A percentile compares a stretch with the other conserved stretches of the same genome.
Conservation (phyloP, 2,113 vertebrate genomes). For the Indicator maculatus region DNA sequence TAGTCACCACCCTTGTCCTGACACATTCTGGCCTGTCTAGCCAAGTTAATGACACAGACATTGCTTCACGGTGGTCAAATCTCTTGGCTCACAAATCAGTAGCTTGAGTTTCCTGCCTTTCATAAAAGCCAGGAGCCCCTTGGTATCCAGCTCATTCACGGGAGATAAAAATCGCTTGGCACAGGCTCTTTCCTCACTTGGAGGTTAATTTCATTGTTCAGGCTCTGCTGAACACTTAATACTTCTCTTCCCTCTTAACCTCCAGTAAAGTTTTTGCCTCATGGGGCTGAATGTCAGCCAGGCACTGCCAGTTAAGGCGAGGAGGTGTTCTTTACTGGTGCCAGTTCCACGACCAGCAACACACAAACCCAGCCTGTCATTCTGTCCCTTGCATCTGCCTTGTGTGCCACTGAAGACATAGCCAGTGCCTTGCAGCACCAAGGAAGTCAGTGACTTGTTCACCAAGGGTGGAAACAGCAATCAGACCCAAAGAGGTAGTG, state of each 20-base stretch:
- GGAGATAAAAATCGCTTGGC: conserved; percentile 75
- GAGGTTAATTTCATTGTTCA: conserved; percentile 46
- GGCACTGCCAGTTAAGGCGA: background rate
- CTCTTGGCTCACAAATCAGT: conserved; percentile 57
- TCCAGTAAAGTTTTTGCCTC: background rate
- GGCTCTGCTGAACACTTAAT: background rate
- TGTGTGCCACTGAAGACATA: fast-evolving
- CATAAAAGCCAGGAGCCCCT: conserved; percentile 54
- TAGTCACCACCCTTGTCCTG: conserved; percentile 24
- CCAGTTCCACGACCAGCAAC: background rate
- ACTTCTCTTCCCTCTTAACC: background rate
- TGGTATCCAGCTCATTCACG: conserved; percentile 32
- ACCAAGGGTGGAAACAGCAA: background rate
- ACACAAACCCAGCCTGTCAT: background rate
- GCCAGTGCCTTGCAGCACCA: background rate
- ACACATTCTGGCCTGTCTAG: conserved; percentile 6
- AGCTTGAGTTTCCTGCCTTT: conserved; percentile 65
- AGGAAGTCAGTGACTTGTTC: background rate
- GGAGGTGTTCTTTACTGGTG: background rate
- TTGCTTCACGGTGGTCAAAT: conserved; percentile 53
- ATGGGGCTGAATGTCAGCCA: background rate
- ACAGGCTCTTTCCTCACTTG: conserved; percentile 43
- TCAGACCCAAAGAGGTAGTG: background rate
- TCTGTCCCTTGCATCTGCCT: background rate
- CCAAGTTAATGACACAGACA: conserved; percentile 51